Conservation (phyloP, 1,140 invertebrate genomes). For the Campoletis sonorensis region DNA sequence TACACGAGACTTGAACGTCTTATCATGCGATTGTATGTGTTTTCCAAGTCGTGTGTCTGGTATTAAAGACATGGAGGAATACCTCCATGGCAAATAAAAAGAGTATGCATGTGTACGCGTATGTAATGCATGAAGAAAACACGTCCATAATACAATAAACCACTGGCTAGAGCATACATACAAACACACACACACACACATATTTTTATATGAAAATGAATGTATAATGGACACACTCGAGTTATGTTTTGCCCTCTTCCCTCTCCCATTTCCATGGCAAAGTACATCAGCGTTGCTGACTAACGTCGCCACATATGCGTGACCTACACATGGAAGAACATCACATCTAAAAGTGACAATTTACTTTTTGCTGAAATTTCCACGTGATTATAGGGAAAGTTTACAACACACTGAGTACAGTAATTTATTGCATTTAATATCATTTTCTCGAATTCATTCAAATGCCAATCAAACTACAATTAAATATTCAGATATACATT, state of each 20-base stretch:
- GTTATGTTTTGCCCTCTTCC: not conserved
- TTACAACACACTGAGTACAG: too few relatives aligned
- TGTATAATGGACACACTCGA: not conserved
- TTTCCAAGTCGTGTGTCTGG: not conserved
- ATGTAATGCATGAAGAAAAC: not conserved
- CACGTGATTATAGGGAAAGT: too few relatives aligned
- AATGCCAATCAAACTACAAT: too few relatives aligned
- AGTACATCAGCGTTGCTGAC: not conserved
- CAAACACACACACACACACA: not conserved
- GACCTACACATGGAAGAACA: not conserved
- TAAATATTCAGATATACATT: too few relatives aligned
- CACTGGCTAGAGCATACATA: not conserved
- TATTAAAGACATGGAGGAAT: not conserved
- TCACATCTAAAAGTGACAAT: too few relatives aligned
- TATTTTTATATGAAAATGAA: not conserved
- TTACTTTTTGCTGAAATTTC: too few relatives aligned
- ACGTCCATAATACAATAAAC: constrained; percentile 14
- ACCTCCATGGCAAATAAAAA: not conserved
- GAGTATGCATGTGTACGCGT: not conserved
- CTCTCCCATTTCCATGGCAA: not conserved
- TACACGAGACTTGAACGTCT: not conserved
- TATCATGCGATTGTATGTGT: not conserved
- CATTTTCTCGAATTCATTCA: too few relatives aligned
- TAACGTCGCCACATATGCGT: not conserved
- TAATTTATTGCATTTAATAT: too few relatives aligned